Percentiles rank a stretch among this genome's conserved stretches.
Conservation (phyloP, 2,888 invertebrate genomes). For the Argyresthia goedartella region DNA sequence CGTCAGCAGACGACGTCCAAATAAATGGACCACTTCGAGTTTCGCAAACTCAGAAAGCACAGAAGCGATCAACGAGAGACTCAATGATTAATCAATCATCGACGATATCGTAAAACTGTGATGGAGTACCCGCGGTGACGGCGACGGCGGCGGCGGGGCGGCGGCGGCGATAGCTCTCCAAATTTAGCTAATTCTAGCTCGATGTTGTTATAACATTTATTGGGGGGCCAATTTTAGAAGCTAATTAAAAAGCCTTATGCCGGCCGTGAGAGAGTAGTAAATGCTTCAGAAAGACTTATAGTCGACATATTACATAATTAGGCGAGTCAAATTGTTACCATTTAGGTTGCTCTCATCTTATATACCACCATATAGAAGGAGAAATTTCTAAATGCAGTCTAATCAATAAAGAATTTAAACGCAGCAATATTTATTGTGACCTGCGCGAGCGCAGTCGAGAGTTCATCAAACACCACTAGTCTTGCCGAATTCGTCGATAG, state of each 20-base stretch:
- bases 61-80: slow-evolving; percentile 48
- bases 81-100: slow-evolving; percentile 56
- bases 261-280: slow-evolving; percentile 62
- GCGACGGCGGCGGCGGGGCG: slow-evolving; percentile 22
- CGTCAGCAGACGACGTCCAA: slow-evolving; percentile 3
- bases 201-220: slow-evolving; percentile 60
- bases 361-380: background rate
- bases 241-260: slow-evolving; percentile 58
- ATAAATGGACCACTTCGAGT: slow-evolving; percentile 21
- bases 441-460: slow-evolving; percentile 19
- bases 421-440: slow-evolving; percentile 42
- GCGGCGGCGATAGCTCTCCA: slow-evolving; percentile 20
- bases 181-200: slow-evolving; percentile 30
- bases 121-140: slow-evolving; percentile 20
- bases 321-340: background rate
- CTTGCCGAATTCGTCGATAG: slow-evolving; percentile 12
- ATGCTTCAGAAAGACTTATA: slow-evolving; percentile 15
- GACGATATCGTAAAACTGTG: slow-evolving; percentile 44
- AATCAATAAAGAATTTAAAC: slow-evolving; percentile 34
- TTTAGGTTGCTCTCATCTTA: background rate
- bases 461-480: slow-evolving; percentile 24
- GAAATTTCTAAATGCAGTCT: slow-evolving; percentile 13
- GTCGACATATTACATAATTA: slow-evolving; percentile 3
- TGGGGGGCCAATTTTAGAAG: slow-evolving; percentile 57
- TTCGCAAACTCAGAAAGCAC: slow-evolving; percentile 46